Conservation (phyloP, 2,113 vertebrate genomes). For the Chaenogobius annularis region DNA sequence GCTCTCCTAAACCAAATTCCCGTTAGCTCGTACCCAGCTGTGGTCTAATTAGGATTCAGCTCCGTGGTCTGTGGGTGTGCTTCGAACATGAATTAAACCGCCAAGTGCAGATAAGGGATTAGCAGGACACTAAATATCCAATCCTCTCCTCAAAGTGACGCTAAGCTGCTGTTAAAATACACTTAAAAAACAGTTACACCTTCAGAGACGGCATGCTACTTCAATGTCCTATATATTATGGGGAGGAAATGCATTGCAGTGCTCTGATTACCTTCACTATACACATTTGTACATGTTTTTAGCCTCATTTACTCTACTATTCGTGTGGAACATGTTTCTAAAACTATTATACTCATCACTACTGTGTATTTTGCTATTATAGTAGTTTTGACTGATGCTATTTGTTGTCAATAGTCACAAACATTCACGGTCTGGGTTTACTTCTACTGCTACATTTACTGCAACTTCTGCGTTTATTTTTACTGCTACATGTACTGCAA, state of each 20-base stretch:
- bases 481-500: background rate
- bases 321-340: background rate
- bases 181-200: conserved; percentile 12
- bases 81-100: conserved; percentile 34
- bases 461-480: background rate
- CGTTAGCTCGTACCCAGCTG: background rate
- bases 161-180: conserved; percentile 23
- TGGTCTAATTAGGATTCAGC: conserved; percentile 5
- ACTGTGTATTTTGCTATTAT: background rate
- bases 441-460: background rate
- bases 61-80: conserved; percentile 5
- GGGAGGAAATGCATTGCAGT: background rate
- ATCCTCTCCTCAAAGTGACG: conserved; percentile 10
- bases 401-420: background rate
- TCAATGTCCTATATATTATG: background rate
- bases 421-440: background rate
- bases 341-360: background rate
- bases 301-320: too few species aligned
- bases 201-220: background rate
- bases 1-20: background rate
- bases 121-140: conserved; percentile 13
- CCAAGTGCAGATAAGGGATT: conserved; percentile 22
- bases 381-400: background rate
- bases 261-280: background rate
- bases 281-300: background rate